These are phyloP conservation scores for Petrolisthes cinctipes DNA, from an alignment of 2,888 invertebrate genomes.

Conservation along the genomic window DNA sequence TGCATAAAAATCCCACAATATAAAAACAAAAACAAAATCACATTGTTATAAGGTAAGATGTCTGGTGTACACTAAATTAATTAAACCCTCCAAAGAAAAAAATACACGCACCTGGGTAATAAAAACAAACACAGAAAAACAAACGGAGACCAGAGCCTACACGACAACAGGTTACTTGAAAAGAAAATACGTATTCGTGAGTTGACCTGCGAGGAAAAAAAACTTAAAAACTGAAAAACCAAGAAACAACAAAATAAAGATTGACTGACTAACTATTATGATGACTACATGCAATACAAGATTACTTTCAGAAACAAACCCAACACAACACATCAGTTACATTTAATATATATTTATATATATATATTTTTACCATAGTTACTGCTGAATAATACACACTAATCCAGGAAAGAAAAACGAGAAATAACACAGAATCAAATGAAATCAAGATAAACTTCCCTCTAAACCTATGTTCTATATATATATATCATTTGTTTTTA, in stretches of 20 bases:
- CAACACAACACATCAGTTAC: constrained; percentile 61
- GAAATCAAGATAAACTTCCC: constrained; percentile 56
- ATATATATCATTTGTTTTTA: constrained; percentile 55
- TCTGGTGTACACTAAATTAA: constrained; percentile 45
- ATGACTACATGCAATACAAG: constrained; percentile 58
- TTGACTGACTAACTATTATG: constrained; percentile 46
- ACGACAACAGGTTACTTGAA: constrained; percentile 36
- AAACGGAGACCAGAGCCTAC: constrained; percentile 40
- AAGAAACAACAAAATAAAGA: constrained; percentile 49
- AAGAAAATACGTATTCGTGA: constrained; percentile 21
- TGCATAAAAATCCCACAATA: neutral
- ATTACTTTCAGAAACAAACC: constrained; percentile 58
- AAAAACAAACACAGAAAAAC: constrained; percentile 30
- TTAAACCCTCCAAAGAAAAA: constrained; percentile 40
- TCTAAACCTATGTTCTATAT: constrained; percentile 61
- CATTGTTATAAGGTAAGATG: constrained; percentile 48
- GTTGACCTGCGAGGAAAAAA: constrained; percentile 11
- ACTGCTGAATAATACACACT: constrained; percentile 61
- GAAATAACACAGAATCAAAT: constrained; percentile 43
- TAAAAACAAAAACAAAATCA: constrained; percentile 24
- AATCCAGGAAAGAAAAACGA: constrained; percentile 40
- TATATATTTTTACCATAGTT: constrained; percentile 51
- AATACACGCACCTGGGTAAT: constrained; percentile 41
- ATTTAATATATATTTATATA: constrained; percentile 53
- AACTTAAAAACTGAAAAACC: constrained; percentile 49